Evolutionary conservation across 2,888 invertebrate genomes (phyloP).

Genomic region (Melanostoma mellinum): DNA sequence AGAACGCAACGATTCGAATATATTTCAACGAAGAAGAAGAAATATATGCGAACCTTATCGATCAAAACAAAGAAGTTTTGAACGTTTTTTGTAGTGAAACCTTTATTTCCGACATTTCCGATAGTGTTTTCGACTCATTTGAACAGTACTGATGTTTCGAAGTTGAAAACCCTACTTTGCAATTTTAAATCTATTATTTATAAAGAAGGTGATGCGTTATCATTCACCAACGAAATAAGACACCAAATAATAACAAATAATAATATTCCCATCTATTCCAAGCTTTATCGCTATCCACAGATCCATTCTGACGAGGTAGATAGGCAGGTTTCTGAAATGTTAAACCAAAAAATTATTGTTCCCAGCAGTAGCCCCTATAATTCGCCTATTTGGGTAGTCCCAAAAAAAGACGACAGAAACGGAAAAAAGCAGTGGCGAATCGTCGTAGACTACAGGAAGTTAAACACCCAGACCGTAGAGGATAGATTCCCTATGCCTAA

Average conservation of each 20-base stretch:
- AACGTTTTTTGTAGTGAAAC: not conserved
- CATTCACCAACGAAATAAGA: constrained; percentile 14
- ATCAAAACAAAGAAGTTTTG: constrained; percentile 8
- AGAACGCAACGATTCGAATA: not conserved
- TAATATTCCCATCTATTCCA: constrained; percentile 13
- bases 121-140: not conserved
- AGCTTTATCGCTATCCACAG: constrained; percentile 23
- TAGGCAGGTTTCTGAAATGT: constrained; percentile 23
- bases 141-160: not conserved
- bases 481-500: constrained; percentile 74
- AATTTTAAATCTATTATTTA: constrained; percentile 6
- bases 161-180: constrained; percentile 2
- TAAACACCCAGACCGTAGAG: constrained; percentile 13
- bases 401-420: constrained; percentile 11
- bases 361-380: not conserved
- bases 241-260: constrained; percentile 24
- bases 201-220: constrained; percentile 6
- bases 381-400: constrained; percentile 5
- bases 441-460: not conserved
- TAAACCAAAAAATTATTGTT: not conserved
- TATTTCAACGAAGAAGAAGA: not conserved
- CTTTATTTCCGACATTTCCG: not conserved
- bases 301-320: constrained; percentile 21
- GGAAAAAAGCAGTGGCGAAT: constrained; percentile 18
- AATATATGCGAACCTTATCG: not conserved